phyloP scores from a whole-genome alignment of 2,113 vertebrate species.

The Candoia aspera region DNA sequence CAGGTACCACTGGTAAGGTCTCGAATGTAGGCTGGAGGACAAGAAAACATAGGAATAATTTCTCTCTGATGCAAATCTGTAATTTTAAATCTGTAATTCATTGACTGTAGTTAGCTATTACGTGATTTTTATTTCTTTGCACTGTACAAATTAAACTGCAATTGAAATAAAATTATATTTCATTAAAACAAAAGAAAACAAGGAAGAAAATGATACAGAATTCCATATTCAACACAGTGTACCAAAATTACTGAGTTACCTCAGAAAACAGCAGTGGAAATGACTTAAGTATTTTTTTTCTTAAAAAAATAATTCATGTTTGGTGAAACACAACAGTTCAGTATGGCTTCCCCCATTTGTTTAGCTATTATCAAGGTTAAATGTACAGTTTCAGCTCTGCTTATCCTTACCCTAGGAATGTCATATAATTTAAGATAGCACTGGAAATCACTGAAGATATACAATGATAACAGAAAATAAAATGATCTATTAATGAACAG shows the following conservation, averaged over 20 bases:
- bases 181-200: background rate
- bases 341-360: background rate
- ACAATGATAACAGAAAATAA: background rate
- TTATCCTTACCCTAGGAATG: background rate
- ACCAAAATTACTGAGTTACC: background rate
- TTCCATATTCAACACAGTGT: background rate
- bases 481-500: background rate
- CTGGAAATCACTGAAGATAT: background rate
- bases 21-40: slow-evolving; percentile 73
- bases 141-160: background rate
- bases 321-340: background rate
- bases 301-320: background rate
- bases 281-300: background rate
- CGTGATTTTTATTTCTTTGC: background rate
- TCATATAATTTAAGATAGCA: background rate
- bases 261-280: background rate
- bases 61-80: background rate
- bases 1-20: slow-evolving; percentile 67
- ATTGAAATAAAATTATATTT: background rate
- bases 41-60: slow-evolving; percentile 52
- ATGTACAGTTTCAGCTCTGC: background rate
- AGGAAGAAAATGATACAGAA: background rate
- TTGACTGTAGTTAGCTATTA: background rate
- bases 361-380: background rate
- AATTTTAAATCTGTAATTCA: background rate